Evolutionary conservation across 35 echinoderm and acorn worm species (phyloP).

Genomic region (Patiria miniata): DNA sequence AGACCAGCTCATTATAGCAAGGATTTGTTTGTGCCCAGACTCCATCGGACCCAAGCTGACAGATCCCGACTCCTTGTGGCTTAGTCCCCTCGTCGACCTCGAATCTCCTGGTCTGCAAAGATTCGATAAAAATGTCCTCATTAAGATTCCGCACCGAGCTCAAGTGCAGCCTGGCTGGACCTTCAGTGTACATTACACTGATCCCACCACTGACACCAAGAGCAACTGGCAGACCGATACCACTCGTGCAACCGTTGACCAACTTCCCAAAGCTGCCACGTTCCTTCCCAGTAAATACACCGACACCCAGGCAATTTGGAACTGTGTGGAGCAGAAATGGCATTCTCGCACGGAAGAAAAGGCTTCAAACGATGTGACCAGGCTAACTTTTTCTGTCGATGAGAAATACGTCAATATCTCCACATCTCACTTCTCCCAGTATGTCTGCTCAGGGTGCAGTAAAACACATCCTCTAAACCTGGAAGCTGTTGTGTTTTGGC

Average conservation of each 20-base stretch:
- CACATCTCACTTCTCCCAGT: conserved; percentile 47
- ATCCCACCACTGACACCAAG: background rate
- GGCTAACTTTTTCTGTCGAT: background rate
- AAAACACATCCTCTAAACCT: conserved; percentile 32
- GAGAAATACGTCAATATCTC: conserved; percentile 21
- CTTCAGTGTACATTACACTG: conserved; percentile 39
- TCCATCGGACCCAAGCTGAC: background rate
- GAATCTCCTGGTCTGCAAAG: conserved; percentile 31
- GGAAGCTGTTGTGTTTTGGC: conserved; percentile 19
- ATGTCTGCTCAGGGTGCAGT: conserved; percentile 40
- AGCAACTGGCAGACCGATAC: background rate
- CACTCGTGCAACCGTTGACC: background rate
- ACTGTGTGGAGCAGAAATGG: background rate
- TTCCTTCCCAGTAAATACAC: background rate
- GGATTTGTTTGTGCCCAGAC: background rate
- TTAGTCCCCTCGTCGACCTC: conserved; percentile 32
- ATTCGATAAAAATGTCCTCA: background rate
- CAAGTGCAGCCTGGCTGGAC: conserved; percentile 29
- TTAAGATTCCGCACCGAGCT: conserved; percentile 40
- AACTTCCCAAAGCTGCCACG: background rate
- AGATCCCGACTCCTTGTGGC: conserved; percentile 13
- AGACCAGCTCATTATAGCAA: conserved; percentile 23
- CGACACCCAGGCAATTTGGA: background rate
- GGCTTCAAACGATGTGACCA: background rate
- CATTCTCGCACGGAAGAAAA: background rate